Conservation (phyloP, 2,888 invertebrate species). For the Rhamnusium bicolor region DNA sequence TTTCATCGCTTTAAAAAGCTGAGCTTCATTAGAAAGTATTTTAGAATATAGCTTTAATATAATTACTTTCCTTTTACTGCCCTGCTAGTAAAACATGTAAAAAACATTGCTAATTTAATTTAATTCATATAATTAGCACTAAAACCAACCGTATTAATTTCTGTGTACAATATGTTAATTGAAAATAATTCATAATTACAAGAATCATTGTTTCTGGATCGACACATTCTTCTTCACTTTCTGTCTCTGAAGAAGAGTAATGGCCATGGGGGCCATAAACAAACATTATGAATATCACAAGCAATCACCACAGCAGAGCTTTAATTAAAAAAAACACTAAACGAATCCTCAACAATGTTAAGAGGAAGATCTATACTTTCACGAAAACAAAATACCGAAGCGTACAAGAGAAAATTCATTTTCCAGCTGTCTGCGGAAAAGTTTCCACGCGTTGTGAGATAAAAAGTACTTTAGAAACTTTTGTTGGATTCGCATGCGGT, state of each 20-base stretch:
- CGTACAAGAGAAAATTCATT: background rate
- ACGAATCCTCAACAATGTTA: too few relatives aligned
- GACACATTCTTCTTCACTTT: slow-evolving; percentile 59
- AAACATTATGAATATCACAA: slow-evolving; percentile 58
- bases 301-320: background rate
- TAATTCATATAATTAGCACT: too few relatives aligned
- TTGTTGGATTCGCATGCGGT: slow-evolving; percentile 34
- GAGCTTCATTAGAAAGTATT: too few relatives aligned
- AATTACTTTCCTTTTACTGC: too few relatives aligned
- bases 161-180: too few relatives aligned
- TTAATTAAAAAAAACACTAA: background rate
- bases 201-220: slow-evolving; percentile 62
- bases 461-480: background rate
- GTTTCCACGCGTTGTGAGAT: slow-evolving; percentile 2
- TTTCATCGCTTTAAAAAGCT: too few relatives aligned
- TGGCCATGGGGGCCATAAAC: slow-evolving; percentile 61
- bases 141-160: too few relatives aligned
- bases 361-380: too few relatives aligned
- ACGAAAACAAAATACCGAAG: background rate
- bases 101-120: too few relatives aligned
- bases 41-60: too few relatives aligned
- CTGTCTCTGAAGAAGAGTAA: slow-evolving; percentile 55
- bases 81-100: too few relatives aligned
- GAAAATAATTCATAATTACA: slow-evolving; percentile 53
- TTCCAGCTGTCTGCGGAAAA: background rate